Evolutionary conservation across 1,140 invertebrate species (phyloP).

Genomic region (Drosophila rhopaloa): DNA sequence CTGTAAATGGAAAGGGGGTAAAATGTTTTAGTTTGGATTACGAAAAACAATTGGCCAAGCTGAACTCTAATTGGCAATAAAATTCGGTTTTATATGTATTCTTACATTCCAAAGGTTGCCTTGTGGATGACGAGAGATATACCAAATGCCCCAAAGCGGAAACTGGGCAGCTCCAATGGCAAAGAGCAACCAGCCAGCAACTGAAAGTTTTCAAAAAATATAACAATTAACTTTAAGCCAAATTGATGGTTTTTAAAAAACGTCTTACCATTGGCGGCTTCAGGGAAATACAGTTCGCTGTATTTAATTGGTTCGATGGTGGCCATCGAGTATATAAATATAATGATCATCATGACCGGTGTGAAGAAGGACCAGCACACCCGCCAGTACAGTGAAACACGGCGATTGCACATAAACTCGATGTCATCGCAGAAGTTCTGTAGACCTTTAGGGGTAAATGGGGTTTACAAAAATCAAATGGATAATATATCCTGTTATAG

Average conservation of each 20-base stretch:
- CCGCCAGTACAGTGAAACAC: conserved; percentile 91
- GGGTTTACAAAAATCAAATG: neutral
- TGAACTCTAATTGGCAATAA: too few relatives aligned
- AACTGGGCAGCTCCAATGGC: conserved; percentile 85
- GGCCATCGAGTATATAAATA: conserved; percentile 88
- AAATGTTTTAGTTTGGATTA: too few relatives aligned
- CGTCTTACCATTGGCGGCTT: conserved; percentile 79
- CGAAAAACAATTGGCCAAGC: conserved; percentile 38
- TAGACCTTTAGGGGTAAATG: conserved; percentile 85
- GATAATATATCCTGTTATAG: too few relatives aligned
- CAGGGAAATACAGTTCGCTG: conserved; percentile 84
- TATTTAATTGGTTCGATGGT: conserved; percentile 86
- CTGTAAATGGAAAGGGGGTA: conserved; percentile 66
- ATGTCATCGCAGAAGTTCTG: conserved; percentile 90
- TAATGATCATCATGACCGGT: conserved; percentile 89
- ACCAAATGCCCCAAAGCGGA: conserved; percentile 85
- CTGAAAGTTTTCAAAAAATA: conserved; percentile 21
- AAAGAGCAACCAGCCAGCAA: conserved; percentile 85
- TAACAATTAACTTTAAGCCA: neutral
- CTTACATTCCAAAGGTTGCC: conserved; percentile 77
- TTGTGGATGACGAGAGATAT: conserved; percentile 37
- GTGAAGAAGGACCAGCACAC: conserved; percentile 92
- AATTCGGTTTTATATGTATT: too few relatives aligned
- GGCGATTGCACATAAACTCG: conserved; percentile 91
- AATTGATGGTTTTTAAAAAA: too few relatives aligned